phyloP scores from a whole-genome alignment of 2,797 vertebrate species.

The Cuculus canorus region DNA sequence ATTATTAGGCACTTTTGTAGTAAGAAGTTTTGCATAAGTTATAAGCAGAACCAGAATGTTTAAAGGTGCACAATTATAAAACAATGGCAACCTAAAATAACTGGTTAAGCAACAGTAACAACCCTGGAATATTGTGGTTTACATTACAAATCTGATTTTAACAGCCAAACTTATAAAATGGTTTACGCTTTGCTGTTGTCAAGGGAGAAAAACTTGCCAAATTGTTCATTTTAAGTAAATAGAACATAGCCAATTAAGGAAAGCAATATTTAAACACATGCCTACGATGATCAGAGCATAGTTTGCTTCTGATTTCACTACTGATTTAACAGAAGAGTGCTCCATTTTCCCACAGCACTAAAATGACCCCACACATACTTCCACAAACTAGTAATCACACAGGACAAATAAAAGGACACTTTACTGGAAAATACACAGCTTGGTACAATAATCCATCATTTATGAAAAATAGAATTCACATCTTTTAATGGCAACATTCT shows the following conservation, averaged over 20 bases:
- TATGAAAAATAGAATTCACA: constrained; percentile 81
- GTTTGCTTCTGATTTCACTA: constrained; percentile 85
- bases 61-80: constrained; percentile 59
- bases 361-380: constrained; percentile 86
- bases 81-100: constrained; percentile 43
- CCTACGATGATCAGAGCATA: constrained; percentile 81
- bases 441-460: constrained; percentile 82
- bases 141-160: constrained; percentile 81
- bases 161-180: constrained; percentile 84
- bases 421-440: constrained; percentile 82
- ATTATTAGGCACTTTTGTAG: not conserved
- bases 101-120: constrained; percentile 66
- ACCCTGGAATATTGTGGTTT: constrained; percentile 74
- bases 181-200: constrained; percentile 82
- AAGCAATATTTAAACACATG: constrained; percentile 84
- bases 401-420: constrained; percentile 82
- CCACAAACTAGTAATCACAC: constrained; percentile 83
- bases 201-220: constrained; percentile 84
- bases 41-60: constrained; percentile 46
- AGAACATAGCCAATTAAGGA: constrained; percentile 86
- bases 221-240: constrained; percentile 86
- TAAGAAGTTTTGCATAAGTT: not conserved
- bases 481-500: constrained; percentile 79
- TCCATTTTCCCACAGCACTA: constrained; percentile 85
- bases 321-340: constrained; percentile 79